Base-by-base conservation (phyloP, 2,888 invertebrate species). In the Hartigia nigra region DNA sequence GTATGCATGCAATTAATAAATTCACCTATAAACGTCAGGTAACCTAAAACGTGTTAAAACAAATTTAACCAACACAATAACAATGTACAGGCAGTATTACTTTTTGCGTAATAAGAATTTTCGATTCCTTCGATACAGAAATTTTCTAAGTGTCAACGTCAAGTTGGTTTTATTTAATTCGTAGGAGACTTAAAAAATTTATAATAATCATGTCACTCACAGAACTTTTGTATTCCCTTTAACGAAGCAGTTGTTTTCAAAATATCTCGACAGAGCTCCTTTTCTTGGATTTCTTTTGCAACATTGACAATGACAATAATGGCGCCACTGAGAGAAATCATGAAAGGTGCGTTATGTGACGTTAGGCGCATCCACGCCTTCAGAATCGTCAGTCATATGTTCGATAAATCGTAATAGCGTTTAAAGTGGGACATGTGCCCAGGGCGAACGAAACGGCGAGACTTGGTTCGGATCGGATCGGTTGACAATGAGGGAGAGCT, bases 401-500 rank as follows among this genome's bases (percentile, higher is more conserved):
- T 72, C n/a, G 69, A 32, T 39, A 77, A 86, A 84, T 84, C 86
- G 84, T 86, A 86, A 86, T 85, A 55, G 55, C 84, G 87, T 87
- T 87, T 86, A 86, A 86, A 88, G 84, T 87, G 83, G 87, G 85
- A 88, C 88, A 88, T 88, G 86, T 88, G 87, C 84, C 81, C 69
- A 35, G 79, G 70, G 74, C 74, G 79, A 75, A 39, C 78, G 78
- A 70, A 74, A 74, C 81, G 75, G 80, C 80, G 82, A 82, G 80
- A 81, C 70, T 70, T 70, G 70, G 70, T 14, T 31, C 75, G 80
- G 76, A 80, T 82, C 82, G 81, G 74, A 82, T 83, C 82, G 84
- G 87, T 87, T 90, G 90, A 90, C 89, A 89, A 89, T 89, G 85
- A 87, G 85, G 84, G 86, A 88, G 87, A 88, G 85, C 69, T 79